Conservation (phyloP, 2,888 invertebrate species). For the Callyntrura sp. region DNA sequence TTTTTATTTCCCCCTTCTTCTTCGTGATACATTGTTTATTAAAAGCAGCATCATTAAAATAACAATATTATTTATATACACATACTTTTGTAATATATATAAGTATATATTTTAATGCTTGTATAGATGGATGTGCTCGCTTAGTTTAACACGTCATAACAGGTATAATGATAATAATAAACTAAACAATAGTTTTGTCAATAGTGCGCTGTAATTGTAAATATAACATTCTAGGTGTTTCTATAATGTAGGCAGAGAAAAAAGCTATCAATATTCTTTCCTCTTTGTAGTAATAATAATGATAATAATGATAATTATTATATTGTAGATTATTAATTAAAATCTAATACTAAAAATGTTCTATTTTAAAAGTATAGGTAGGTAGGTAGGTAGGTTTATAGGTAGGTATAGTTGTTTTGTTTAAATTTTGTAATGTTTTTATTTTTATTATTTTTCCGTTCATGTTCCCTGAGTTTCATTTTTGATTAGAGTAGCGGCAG, state of each 20-base stretch:
- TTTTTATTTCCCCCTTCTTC: background rate
- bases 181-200: conserved; percentile 27
- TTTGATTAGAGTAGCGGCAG: conserved; percentile 62
- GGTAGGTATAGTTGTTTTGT: conserved; percentile 20
- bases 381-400: background rate
- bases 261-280: conserved; percentile 3
- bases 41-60: conserved; percentile 42
- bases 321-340: background rate
- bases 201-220: conserved; percentile 30
- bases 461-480: conserved; percentile 70
- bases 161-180: conserved; percentile 4
- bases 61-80: conserved; percentile 20
- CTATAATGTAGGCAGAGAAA: background rate
- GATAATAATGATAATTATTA: background rate
- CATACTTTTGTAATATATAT: background rate
- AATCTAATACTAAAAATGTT: conserved; percentile 3
- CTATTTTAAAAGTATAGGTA: background rate
- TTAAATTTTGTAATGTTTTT: conserved; percentile 23
- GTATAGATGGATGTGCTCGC: background rate
- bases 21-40: background rate
- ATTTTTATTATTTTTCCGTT: background rate
- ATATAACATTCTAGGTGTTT: background rate
- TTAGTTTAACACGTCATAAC: background rate
- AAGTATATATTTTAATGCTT: conserved; percentile 18
- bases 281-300: background rate